Evolutionary conservation across 1,140 invertebrate genomes (phyloP), one percentile per base, ranked within the genome.

Genomic region (Ips nitidus): DNA sequence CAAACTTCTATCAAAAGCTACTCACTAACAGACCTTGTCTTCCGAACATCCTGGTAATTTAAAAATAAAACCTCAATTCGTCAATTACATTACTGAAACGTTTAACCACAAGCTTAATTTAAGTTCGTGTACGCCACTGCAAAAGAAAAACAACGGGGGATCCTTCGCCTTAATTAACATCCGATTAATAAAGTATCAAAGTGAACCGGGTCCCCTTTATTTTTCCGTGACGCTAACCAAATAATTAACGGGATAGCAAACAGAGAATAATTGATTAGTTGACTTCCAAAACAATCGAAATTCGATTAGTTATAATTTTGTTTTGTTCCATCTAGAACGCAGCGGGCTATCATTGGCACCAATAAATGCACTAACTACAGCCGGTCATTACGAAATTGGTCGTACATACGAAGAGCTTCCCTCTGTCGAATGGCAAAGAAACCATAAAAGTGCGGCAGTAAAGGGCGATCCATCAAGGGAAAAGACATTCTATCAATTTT

Each of bases 141-240:
- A 45, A 60, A 42, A 60, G 5, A 8, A 40, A 41, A 40, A 58
- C 39, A 38, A 1, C 40, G 39, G 41, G 62, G 52, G 62, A 39
- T 50, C 4, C 52, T 36, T 43, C 53, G 41, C 36, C 52, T 65
- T 65, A 65, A 65, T 65, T 65, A 65, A 65, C 52, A 65, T 56
- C 62, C 45, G 41, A 65, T 65, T 65, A 65, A 65, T 65, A 65
- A 55, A 65, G 52, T 65, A 65, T 63, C 62, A 56, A 65, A 56
- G 40, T 36, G 36, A 55, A 4, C 22, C 6, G 57, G 6, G 40
- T 42, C 57, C 39, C 50, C 61, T 40, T 39, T 41, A 39, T 65
- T 65, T 65, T 55, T 40, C 53, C 52, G 62, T 55, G 8, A 55
- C 52, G 56, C 53, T 65, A 41, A 56, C 62, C 62, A 38, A 65